Evolutionary conservation across 2,113 vertebrate genomes (phyloP).

Genomic region (Scolopax mira): DNA sequence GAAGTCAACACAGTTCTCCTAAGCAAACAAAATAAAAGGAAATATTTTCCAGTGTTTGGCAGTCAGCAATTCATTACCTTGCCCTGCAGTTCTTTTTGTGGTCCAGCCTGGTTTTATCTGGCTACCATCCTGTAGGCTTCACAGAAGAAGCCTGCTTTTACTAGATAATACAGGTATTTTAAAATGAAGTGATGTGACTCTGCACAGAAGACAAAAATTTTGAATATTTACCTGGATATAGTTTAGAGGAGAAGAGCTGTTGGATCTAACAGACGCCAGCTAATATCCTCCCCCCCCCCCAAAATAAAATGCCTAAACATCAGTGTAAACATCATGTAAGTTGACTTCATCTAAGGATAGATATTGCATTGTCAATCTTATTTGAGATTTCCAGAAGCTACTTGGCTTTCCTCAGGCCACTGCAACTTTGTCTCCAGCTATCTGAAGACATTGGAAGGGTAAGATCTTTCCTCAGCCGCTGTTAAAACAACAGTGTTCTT

Average conservation of each 20-base stretch:
- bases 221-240: not conserved
- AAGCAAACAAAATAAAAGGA: not conserved
- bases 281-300: not conserved
- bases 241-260: not conserved
- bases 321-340: not conserved
- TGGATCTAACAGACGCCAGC: not conserved
- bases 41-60: not conserved
- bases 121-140: not conserved
- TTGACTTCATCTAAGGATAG: not conserved
- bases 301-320: not conserved
- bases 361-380: not conserved
- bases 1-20: not conserved
- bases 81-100: not conserved
- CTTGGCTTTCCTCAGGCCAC: not conserved
- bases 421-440: not conserved
- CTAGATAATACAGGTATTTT: not conserved
- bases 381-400: not conserved
- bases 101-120: not conserved
- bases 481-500: not conserved
- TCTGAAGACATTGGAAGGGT: not conserved
- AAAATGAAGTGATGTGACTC: not conserved
- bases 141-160: not conserved
- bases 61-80: not conserved
- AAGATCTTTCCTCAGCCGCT: not conserved
- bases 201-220: not conserved